Percentiles rank a stretch among this genome's conserved stretches.
Evolutionary conservation across 2,888 invertebrate species (phyloP).

Genomic region (Xestia ashworthii): DNA sequence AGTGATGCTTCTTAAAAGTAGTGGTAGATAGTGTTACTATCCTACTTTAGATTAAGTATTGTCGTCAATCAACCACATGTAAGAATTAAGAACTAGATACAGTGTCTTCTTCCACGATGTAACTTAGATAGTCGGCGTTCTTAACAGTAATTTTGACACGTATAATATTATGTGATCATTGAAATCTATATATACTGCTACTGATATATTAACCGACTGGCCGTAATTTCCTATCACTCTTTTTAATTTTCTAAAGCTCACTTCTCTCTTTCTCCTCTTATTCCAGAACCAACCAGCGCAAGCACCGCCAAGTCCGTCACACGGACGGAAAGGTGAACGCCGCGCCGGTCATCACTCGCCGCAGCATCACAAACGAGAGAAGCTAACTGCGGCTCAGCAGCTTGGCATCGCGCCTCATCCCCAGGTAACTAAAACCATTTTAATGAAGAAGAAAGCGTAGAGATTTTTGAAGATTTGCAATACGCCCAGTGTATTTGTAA

Average conservation of each 20-base stretch:
- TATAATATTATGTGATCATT: background rate
- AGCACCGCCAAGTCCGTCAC: constrained; percentile 87
- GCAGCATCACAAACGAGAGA: constrained; percentile 87
- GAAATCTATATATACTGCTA: background rate
- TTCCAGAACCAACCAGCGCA: constrained; percentile 82
- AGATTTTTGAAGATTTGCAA: background rate
- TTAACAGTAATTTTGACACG: background rate
- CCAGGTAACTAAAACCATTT: constrained; percentile 75
- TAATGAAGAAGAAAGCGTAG: too few relatives aligned
- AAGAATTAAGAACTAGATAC: background rate
- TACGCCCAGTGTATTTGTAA: background rate
- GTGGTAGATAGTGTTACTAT: background rate
- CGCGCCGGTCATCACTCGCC: constrained; percentile 87
- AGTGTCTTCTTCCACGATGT: background rate
- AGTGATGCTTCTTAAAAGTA: too few relatives aligned
- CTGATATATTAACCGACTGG: background rate
- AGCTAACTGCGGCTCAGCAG: constrained; percentile 88
- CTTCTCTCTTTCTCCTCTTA: background rate
- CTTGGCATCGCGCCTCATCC: constrained; percentile 87
- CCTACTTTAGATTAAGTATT: background rate
- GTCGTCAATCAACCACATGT: background rate
- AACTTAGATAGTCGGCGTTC: background rate
- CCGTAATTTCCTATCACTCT: background rate
- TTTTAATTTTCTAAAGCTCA: background rate
- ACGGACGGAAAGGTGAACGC: constrained; percentile 85